phyloP scores from a whole-genome alignment of 1,140 invertebrate species.

The Musca domestica region DNA sequence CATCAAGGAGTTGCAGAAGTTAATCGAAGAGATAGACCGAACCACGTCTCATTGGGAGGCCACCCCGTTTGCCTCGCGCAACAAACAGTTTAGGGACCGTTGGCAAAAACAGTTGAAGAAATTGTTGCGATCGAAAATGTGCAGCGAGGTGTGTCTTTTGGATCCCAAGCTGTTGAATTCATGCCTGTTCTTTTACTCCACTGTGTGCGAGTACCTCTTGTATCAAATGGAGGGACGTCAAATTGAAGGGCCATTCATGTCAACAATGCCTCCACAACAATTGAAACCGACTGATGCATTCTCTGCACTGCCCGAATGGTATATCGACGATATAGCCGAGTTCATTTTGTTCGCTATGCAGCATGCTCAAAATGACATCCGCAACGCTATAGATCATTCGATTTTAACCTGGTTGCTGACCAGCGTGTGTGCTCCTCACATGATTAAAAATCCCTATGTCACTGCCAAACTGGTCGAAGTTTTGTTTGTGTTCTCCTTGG shows the following conservation, averaged over 20 bases:
- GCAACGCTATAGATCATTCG: constrained; percentile 75
- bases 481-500: constrained; percentile 87
- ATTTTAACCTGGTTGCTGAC: constrained; percentile 86
- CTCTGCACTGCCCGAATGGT: constrained; percentile 91
- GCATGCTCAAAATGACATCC: constrained; percentile 77
- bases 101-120: constrained; percentile 82
- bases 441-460: constrained; percentile 93
- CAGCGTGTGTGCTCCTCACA: constrained; percentile 84
- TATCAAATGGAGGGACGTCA: constrained; percentile 60
- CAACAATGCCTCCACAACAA: constrained; percentile 57
- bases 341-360: constrained; percentile 90
- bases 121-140: constrained; percentile 74
- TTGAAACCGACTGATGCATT: constrained; percentile 71
- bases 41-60: constrained; percentile 82
- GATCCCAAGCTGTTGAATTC: constrained; percentile 77
- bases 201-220: constrained; percentile 76
- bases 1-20: constrained; percentile 85
- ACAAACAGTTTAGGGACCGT: constrained; percentile 79
- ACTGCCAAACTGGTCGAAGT: constrained; percentile 94
- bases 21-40: constrained; percentile 82
- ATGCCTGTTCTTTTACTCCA: constrained; percentile 82
- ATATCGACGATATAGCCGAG: constrained; percentile 94
- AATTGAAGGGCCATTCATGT: constrained; percentile 52
- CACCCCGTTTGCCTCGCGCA: constrained; percentile 69
- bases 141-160: constrained; percentile 82